These are phyloP conservation scores for Microplitis mediator DNA, from an alignment of 1,140 invertebrate species.

Conservation along the genomic window DNA sequence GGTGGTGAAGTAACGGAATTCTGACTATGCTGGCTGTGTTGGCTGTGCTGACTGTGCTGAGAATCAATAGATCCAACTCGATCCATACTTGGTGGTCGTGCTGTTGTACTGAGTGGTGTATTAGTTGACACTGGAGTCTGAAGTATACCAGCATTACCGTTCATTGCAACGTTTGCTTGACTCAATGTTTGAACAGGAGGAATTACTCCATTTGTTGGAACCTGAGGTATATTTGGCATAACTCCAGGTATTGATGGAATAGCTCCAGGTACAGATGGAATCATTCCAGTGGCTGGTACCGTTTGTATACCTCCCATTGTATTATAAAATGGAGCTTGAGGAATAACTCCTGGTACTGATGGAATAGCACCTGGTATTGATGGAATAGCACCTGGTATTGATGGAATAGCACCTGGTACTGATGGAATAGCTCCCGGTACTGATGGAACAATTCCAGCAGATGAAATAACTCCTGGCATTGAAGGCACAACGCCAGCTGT, in stretches of 20 bases:
- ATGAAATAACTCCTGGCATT: not conserved
- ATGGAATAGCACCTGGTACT: not conserved
- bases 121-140: constrained; percentile 58
- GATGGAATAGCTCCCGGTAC: not conserved
- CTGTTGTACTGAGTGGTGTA: constrained; percentile 59
- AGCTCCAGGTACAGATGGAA: not conserved
- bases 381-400: constrained; percentile 16
- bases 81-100: constrained; percentile 61
- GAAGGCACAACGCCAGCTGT: constrained; percentile 13
- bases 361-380: constrained; percentile 14
- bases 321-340: too few species aligned
- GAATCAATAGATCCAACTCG: constrained; percentile 59
- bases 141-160: constrained; percentile 41
- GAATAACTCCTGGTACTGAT: not conserved
- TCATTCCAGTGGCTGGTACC: not conserved
- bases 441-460: not conserved
- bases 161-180: constrained; percentile 35
- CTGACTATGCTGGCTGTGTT: constrained; percentile 52
- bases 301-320: not conserved
- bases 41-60: constrained; percentile 56
- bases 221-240: not conserved
- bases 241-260: constrained; percentile 27
- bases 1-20: constrained; percentile 56
- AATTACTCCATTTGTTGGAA: not conserved
- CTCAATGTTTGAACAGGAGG: constrained; percentile 27